These are phyloP conservation scores for Glareola pratincola DNA, from an alignment of 2,113 vertebrate species.

Conservation along the genomic window DNA sequence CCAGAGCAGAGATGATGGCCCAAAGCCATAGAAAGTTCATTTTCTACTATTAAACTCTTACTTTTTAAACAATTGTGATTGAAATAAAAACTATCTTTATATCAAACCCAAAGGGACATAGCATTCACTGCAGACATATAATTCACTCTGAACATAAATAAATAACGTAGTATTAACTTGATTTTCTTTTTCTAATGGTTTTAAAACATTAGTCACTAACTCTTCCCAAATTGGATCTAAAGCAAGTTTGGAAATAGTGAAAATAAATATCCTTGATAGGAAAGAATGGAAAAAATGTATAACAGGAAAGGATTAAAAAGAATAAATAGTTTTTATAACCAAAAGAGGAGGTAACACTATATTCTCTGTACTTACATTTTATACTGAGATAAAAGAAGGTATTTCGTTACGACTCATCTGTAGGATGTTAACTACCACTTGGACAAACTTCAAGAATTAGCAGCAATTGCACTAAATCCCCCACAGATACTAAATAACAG, in stretches of 20 bases:
- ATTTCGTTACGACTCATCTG: neutral
- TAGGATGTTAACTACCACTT: neutral
- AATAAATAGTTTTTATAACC: neutral
- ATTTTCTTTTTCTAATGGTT: neutral
- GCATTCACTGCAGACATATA: neutral
- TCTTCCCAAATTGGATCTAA: neutral
- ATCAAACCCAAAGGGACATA: neutral
- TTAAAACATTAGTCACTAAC: neutral
- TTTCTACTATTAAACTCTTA: neutral
- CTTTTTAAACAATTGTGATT: neutral
- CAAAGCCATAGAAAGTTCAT: neutral
- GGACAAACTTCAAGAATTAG: slow-evolving; percentile 45
- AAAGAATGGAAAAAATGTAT: neutral
- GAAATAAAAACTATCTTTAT: neutral
- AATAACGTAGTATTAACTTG: neutral
- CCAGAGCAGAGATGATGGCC: neutral
- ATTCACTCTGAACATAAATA: neutral
- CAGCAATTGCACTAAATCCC: slow-evolving; percentile 16
- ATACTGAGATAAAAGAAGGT: neutral
- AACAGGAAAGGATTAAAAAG: neutral
- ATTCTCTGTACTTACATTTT: neutral
- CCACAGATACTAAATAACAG: slow-evolving; percentile 32
- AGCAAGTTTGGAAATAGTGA: neutral
- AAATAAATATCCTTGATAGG: neutral
- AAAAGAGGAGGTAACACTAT: neutral